Percentiles rank a stretch among this genome's conserved stretches.
Conservation (phyloP, 2,113 vertebrate species). For the Anoplopoma fimbria region DNA sequence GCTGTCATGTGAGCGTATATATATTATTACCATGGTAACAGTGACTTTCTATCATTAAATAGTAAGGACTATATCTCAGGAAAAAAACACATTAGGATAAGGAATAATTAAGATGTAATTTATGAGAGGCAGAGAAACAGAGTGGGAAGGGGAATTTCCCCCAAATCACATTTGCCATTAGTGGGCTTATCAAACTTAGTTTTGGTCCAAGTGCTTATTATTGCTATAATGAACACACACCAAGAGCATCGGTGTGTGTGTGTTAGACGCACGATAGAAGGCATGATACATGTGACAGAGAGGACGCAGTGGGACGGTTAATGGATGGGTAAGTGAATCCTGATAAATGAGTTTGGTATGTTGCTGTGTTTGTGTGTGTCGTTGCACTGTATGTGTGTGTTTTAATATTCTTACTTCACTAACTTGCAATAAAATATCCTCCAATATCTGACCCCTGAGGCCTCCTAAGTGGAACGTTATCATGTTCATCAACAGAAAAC, state of each 20-base stretch:
- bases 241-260: not conserved
- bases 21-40: slow-evolving; percentile 67
- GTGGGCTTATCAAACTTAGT: slow-evolving; percentile 72
- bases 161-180: slow-evolving; percentile 77
- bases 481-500: not conserved
- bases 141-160: slow-evolving; percentile 26
- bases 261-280: slow-evolving; percentile 26
- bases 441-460: slow-evolving; percentile 31
- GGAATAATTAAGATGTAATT: slow-evolving; percentile 76
- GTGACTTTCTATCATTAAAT: slow-evolving; percentile 57
- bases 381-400: slow-evolving; percentile 8
- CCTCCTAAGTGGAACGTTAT: slow-evolving; percentile 36
- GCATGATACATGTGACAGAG: slow-evolving; percentile 52
- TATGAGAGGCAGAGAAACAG: slow-evolving; percentile 38
- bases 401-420: slow-evolving; percentile 56
- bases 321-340: slow-evolving; percentile 70
- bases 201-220: slow-evolving; percentile 56
- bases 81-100: slow-evolving; percentile 72
- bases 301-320: slow-evolving; percentile 43
- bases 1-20: slow-evolving; percentile 64
- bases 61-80: slow-evolving; percentile 67
- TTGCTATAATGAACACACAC: slow-evolving; percentile 69
- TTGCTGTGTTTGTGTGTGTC: slow-evolving; percentile 19
- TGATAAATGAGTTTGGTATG: slow-evolving; percentile 65
- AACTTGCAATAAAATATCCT: slow-evolving; percentile 49